A percentile compares a stretch with the other conserved stretches of the same genome.
These are phyloP conservation scores for Syngnathus rostellatus DNA, from an alignment of 2,797 vertebrate genomes.

Conservation along the genomic window DNA sequence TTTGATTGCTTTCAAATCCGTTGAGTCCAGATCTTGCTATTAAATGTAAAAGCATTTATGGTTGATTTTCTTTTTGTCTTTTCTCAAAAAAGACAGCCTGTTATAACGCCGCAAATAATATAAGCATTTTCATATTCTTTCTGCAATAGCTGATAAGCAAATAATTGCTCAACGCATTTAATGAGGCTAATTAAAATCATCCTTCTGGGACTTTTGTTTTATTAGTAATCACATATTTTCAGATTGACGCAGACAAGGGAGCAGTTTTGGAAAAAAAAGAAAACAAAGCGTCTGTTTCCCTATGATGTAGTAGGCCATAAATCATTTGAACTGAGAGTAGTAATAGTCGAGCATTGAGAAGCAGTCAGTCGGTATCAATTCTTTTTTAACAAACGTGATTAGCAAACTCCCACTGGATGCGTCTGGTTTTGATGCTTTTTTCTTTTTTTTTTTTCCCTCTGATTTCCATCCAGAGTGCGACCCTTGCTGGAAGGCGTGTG, in stretches of 20 bases:
- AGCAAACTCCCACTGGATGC: constrained; percentile 29
- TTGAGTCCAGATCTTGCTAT: not conserved
- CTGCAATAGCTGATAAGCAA: not conserved
- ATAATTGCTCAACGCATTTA: not conserved
- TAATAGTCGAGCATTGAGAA: not conserved
- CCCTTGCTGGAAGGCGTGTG: constrained; percentile 57
- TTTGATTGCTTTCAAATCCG: not conserved
- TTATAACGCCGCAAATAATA: not conserved
- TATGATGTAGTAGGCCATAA: not conserved
- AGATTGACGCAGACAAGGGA: not conserved
- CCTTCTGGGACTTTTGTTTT: not conserved
- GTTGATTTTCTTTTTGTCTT: not conserved
- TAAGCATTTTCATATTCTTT: not conserved
- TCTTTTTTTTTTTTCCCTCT: constrained; percentile 32
- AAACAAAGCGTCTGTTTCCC: not conserved
- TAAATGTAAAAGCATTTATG: not conserved
- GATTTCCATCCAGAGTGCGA: constrained; percentile 55
- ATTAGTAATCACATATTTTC: not conserved
- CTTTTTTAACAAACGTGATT: constrained; percentile 5
- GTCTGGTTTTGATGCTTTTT: constrained; percentile 37
- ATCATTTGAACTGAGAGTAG: not conserved
- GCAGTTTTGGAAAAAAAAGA: not conserved
- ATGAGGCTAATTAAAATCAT: constrained; percentile 2
- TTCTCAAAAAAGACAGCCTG: not conserved
- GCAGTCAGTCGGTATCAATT: constrained; percentile 3